Base-by-base conservation (phyloP, 2,888 invertebrate genomes). In the Phengaris alcon region DNA sequence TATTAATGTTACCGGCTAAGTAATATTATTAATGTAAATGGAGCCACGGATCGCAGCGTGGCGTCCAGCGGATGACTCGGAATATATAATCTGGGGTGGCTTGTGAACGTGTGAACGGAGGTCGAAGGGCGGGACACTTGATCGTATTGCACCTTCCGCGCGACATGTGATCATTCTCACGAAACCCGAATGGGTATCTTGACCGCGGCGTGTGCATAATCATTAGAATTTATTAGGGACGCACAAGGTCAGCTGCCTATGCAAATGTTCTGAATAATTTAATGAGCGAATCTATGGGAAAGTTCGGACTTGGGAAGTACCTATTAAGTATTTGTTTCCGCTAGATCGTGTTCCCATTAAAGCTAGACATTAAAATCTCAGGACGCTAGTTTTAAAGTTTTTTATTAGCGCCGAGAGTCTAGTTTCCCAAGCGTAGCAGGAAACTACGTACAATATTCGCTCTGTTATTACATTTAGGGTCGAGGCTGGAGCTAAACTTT, bases 211-310 rank as follows among this genome's bases (percentile, higher is more conserved):
- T 87, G 88, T 90, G 88, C 84, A 87, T 82, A 82, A 84, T 85
- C 87, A 90, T 92, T 93, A 91, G 90, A 91, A 88, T 90, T 84
- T 86, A 87, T 93, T 90, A 91, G 90, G 88, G 89, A 81, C 81
- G 81, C 80, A 81, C 85, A 88, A 88, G 90, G 89, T 90, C 90
- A 90, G 88, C 89, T 90, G 90, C 82, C 82, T 90, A 90, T 90
- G 86, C 84, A 85, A 89, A 90, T 87, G 79, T 82, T 75, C 83
- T 86, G 86, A 85, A 87, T 85, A 86, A 85, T 85, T 84, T 81
- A 80, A 84, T 81, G 81, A 80, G 77, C 79, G 77, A 77, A 80
- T 82, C 83, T 87, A 81, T 88, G 90, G 85, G 89, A 89, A 88
- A 84, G 83, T 82, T 82, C 75, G 64, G 59, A 64, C 51, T 51